Percentiles rank a stretch among this genome's conserved stretches.
Conservation (phyloP, 2,797 vertebrate genomes). For the Catostomus latipinnis region DNA sequence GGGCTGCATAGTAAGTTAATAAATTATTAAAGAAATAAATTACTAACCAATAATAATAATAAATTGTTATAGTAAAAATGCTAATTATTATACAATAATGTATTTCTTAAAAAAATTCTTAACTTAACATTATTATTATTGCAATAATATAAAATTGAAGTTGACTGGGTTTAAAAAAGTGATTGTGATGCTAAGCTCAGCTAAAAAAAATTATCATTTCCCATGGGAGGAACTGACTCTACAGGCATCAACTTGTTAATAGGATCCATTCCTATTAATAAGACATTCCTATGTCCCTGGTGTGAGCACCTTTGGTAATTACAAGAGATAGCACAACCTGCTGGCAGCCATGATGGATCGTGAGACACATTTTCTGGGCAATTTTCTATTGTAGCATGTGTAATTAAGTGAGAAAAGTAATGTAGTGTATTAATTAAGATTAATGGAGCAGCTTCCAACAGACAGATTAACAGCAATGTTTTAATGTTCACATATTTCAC, state of each 20-base stretch:
- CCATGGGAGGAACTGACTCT: constrained; percentile 23
- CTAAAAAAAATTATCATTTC: not conserved
- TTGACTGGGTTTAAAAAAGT: too few species aligned
- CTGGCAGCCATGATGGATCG: constrained; percentile 74
- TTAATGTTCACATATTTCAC: constrained; percentile 75
- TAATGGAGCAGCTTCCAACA: constrained; percentile 76
- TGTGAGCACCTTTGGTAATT: constrained; percentile 75
- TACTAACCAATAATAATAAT: too few species aligned
- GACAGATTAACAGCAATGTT: constrained; percentile 78
- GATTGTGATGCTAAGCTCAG: not conserved
- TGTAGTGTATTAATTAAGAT: constrained; percentile 81
- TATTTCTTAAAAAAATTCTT: too few species aligned
- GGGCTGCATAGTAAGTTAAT: too few species aligned
- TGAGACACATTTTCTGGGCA: constrained; percentile 76
- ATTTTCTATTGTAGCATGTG: constrained; percentile 81
- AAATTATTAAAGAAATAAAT: too few species aligned
- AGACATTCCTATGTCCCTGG: constrained; percentile 55
- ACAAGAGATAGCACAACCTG: constrained; percentile 69
- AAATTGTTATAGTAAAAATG: too few species aligned
- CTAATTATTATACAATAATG: too few species aligned
- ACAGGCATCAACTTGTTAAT: constrained; percentile 51
- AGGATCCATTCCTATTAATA: constrained; percentile 53
- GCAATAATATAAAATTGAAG: too few species aligned
- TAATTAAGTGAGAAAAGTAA: constrained; percentile 82
- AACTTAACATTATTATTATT: too few species aligned